Conservation (phyloP, 2,797 vertebrate species). For the Prionace glauca region DNA sequence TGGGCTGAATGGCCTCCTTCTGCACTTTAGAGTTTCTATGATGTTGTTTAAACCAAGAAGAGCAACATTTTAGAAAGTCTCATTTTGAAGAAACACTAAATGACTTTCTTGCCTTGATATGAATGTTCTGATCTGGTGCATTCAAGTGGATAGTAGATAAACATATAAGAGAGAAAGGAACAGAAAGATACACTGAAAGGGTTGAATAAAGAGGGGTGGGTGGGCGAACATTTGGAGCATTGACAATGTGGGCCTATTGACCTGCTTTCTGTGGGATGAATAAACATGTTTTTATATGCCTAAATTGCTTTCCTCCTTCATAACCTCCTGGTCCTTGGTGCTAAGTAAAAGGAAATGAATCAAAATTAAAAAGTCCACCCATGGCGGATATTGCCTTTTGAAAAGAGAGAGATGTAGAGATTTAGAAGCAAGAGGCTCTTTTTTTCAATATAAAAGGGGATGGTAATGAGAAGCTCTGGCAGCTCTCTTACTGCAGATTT, state of each 20-base stretch:
- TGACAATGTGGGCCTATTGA: not conserved
- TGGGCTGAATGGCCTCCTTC: too few species aligned
- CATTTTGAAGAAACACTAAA: not conserved
- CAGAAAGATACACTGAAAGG: not conserved
- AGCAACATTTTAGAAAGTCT: not conserved
- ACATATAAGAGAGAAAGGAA: not conserved
- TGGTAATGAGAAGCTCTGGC: not conserved
- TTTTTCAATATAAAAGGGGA: not conserved
- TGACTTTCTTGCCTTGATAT: not conserved
- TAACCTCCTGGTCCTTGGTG: not conserved
- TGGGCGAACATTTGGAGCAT: not conserved
- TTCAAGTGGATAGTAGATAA: not conserved
- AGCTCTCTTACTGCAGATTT: conserved; percentile 15
- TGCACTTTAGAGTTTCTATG: not conserved
- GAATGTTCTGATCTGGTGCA: not conserved
- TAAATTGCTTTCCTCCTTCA: not conserved
- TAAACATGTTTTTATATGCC: not conserved
- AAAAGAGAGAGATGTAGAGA: not conserved
- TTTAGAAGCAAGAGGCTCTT: not conserved
- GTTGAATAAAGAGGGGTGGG: not conserved
- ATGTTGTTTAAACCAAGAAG: not conserved
- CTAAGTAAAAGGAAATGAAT: not conserved
- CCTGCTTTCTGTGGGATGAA: not conserved
- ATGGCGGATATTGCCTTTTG: not conserved
- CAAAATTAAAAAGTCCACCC: not conserved